phyloP scores from a whole-genome alignment of 2,113 vertebrate genomes.

The Datnioides undecimradiatus region DNA sequence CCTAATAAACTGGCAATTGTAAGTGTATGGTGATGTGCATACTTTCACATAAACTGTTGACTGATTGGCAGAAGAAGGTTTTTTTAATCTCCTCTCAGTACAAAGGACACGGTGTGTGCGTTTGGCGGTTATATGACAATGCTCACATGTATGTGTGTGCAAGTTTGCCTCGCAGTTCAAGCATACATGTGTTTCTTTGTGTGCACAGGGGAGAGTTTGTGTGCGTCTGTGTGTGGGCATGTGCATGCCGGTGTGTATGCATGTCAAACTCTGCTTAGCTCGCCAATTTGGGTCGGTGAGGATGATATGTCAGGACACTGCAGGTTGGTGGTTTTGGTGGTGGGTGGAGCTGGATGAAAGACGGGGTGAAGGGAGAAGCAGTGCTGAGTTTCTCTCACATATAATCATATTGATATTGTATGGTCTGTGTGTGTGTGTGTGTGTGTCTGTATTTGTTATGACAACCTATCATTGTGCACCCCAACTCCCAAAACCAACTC shows the following conservation, averaged over 20 bases:
- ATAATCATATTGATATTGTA: conserved; percentile 62
- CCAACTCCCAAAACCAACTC: conserved; percentile 45
- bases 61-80: neutral
- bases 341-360: neutral
- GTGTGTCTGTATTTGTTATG: conserved; percentile 39
- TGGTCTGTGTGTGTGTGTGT: neutral
- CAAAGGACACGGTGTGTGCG: neutral
- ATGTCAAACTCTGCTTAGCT: conserved; percentile 61
- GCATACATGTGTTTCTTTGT: neutral
- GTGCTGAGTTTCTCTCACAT: conserved; percentile 60
- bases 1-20: neutral
- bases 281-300: conserved; percentile 47
- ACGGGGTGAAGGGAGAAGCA: conserved; percentile 5
- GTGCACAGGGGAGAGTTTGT: neutral
- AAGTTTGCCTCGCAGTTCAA: neutral
- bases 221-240: conserved; percentile 12
- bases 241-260: conserved; percentile 15
- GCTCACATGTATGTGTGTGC: neutral
- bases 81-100: neutral
- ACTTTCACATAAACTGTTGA: neutral
- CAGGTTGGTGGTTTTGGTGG: conserved; percentile 40
- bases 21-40: neutral
- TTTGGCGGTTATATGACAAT: neutral
- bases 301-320: conserved; percentile 52
- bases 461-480: conserved; percentile 50